Evolutionary conservation across 2,113 vertebrate species (phyloP).

Genomic region (Pseudorasbora parva): DNA sequence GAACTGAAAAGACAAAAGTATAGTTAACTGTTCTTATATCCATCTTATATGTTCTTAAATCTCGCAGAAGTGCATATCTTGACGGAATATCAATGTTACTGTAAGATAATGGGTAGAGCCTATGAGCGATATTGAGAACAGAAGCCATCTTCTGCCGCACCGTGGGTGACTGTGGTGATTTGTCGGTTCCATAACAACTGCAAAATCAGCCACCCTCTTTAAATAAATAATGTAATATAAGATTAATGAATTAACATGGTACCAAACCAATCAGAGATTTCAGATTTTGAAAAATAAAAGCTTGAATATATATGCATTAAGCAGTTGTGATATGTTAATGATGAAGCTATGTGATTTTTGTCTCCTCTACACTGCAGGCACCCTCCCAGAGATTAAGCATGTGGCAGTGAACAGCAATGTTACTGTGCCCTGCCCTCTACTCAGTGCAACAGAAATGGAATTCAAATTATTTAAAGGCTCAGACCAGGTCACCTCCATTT

Average conservation of each 20-base stretch:
- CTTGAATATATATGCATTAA: neutral
- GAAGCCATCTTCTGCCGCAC: neutral
- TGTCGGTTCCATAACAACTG: neutral
- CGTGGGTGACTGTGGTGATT: neutral
- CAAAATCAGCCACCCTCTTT: neutral
- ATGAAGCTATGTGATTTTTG: neutral
- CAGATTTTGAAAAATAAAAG: neutral
- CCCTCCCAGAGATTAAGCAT: neutral
- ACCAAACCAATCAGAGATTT: neutral
- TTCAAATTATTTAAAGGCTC: constrained; percentile 26
- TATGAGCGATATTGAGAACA: neutral
- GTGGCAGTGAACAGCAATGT: neutral
- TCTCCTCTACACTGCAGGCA: constrained; percentile 4
- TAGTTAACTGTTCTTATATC: neutral
- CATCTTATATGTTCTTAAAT: too few relatives aligned
- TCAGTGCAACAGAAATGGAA: constrained; percentile 13
- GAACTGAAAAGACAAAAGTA: neutral
- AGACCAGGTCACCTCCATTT: neutral
- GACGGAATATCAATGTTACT: neutral
- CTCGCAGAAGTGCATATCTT: neutral
- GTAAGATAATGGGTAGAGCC: neutral
- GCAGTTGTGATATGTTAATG: neutral
- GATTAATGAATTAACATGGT: too few relatives aligned
- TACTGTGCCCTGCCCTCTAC: constrained; percentile 42
- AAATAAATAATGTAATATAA: neutral